A percentile compares a stretch with the other conserved stretches of the same genome.
phyloP scores from a whole-genome alignment of 2,888 invertebrate genomes.

The Callinectes sapidus region DNA sequence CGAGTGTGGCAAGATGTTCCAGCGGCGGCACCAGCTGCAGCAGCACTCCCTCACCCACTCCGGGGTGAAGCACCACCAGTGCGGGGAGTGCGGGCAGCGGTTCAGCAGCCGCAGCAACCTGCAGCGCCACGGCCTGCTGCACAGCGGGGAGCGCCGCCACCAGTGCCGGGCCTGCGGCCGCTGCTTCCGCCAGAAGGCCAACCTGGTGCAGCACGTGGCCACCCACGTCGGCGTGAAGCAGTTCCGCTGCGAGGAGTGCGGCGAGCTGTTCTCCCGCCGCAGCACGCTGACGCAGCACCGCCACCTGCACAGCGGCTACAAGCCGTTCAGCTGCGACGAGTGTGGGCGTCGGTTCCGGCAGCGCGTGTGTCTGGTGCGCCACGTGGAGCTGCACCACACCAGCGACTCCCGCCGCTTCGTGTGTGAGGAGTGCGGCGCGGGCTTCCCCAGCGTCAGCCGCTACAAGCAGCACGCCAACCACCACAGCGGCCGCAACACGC shows the following conservation, averaged over 20 bases:
- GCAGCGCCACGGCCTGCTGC: neutral
- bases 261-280: neutral
- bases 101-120: conserved; percentile 16
- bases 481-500: neutral
- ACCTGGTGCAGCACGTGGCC: neutral
- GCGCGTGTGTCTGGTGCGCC: neutral
- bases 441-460: neutral
- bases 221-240: neutral
- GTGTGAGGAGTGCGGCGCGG: neutral
- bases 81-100: neutral
- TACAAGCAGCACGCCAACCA: neutral
- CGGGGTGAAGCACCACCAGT: neutral
- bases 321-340: neutral
- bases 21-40: neutral
- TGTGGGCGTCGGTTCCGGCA: neutral
- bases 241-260: conserved; percentile 6
- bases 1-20: neutral
- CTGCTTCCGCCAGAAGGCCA: neutral
- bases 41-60: neutral
- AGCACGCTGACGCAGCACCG: neutral
- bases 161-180: conserved; percentile 6
- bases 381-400: neutral
- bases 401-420: neutral
- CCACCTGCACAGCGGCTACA: neutral
- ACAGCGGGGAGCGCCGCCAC: neutral